These are phyloP conservation scores for Oryctes rhinoceros DNA, from an alignment of 1,140 invertebrate species.

Conservation along the genomic window DNA sequence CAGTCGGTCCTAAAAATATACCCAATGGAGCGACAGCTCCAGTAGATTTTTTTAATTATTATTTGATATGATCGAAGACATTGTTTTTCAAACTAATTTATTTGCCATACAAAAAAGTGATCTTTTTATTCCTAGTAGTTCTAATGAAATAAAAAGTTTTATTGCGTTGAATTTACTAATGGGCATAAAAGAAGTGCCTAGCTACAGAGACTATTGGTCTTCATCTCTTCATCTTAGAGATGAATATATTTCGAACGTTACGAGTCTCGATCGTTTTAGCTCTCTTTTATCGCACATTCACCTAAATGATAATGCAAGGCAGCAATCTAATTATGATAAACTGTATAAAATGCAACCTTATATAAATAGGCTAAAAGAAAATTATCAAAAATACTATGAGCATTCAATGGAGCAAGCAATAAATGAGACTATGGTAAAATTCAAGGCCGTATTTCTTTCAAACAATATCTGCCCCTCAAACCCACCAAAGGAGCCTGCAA, in stretches of 20 bases:
- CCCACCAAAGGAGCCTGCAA: slow-evolving; percentile 50
- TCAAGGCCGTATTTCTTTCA: slow-evolving; percentile 56
- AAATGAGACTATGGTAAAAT: slow-evolving; percentile 60
- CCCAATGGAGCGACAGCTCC: no score
- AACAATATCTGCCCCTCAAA: slow-evolving; percentile 62
- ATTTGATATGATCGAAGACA: no score
- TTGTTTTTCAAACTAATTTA: background rate
- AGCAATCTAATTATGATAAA: no score
- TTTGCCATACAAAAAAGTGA: background rate
- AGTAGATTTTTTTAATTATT: no score
- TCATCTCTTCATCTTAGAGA: background rate
- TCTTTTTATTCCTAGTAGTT: background rate
- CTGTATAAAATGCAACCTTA: no score
- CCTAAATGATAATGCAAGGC: slow-evolving; percentile 45
- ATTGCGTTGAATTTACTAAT: background rate
- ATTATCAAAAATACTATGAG: slow-evolving; percentile 61
- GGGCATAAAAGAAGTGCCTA: background rate
- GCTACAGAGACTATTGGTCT: slow-evolving; percentile 38
- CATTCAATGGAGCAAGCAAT: slow-evolving; percentile 52
- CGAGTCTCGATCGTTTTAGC: slow-evolving; percentile 29
- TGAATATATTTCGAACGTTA: slow-evolving; percentile 3
- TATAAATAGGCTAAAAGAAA: no score
- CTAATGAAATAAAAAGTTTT: background rate
- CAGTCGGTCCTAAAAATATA: background rate
- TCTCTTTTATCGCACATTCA: slow-evolving; percentile 30